Evolutionary conservation across 2,888 invertebrate species (phyloP).

Genomic region (Trissolcus japonicus): DNA sequence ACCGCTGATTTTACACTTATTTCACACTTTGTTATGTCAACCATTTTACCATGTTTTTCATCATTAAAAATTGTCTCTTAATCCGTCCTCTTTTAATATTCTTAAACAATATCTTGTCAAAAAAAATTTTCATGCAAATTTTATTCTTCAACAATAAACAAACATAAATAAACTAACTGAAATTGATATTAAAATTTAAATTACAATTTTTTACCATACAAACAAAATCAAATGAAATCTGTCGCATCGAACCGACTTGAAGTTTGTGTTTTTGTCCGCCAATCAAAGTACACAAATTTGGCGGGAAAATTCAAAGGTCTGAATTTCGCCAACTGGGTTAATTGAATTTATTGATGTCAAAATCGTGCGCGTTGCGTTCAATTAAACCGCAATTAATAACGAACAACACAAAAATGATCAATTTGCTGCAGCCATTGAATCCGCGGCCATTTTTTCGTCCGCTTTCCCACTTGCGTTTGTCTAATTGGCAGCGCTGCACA

Average conservation of each 20-base stretch:
- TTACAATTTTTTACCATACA: too few relatives aligned
- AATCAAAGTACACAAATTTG: neutral
- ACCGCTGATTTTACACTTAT: neutral
- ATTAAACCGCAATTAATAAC: conserved; percentile 26
- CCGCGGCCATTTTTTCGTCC: conserved; percentile 20
- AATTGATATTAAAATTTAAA: too few relatives aligned
- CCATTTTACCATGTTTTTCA: too few relatives aligned
- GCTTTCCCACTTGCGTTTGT: conserved; percentile 15
- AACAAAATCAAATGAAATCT: too few relatives aligned
- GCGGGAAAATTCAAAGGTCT: neutral
- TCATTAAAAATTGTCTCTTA: too few relatives aligned
- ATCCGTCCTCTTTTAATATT: too few relatives aligned
- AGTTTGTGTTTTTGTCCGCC: neutral
- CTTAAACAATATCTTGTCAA: too few relatives aligned
- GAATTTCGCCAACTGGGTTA: conserved; percentile 35
- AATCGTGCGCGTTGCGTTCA: conserved; percentile 32
- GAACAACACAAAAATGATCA: conserved; percentile 22
- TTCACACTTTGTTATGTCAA: neutral
- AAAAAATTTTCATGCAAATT: too few relatives aligned
- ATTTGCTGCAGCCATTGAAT: conserved; percentile 20
- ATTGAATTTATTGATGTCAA: conserved; percentile 35
- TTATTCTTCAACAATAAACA: too few relatives aligned
- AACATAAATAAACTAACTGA: too few relatives aligned
- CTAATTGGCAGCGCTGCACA: conserved; percentile 17
- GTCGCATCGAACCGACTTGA: too few relatives aligned